A percentile compares a stretch with the other conserved stretches of the same genome.
Evolutionary conservation across 2,888 invertebrate genomes (phyloP).

Genomic region (Rotaria socialis): DNA sequence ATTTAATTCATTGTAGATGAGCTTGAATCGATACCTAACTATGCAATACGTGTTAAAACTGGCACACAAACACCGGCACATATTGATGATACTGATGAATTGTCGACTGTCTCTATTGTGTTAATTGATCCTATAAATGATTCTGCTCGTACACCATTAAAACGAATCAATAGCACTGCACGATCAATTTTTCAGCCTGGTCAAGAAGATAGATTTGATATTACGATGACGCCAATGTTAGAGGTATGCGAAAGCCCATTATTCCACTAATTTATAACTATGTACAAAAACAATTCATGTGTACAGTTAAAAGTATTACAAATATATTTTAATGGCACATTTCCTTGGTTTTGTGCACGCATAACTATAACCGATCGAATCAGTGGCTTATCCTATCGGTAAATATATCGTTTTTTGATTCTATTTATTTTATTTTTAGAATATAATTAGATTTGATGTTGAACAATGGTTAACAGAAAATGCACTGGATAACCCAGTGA

Average conservation of each 20-base stretch:
- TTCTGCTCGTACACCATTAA: background rate
- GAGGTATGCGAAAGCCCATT: background rate
- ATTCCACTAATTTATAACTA: no score
- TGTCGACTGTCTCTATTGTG: background rate
- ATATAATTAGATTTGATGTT: conserved; percentile 10
- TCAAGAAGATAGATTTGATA: conserved; percentile 11
- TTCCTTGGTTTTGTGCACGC: conserved; percentile 19
- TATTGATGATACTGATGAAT: background rate
- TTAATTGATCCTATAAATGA: conserved; percentile 9
- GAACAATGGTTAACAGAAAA: conserved; percentile 27
- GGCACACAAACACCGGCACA: background rate
- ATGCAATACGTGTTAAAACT: background rate
- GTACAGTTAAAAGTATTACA: conserved; percentile 10
- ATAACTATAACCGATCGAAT: background rate
- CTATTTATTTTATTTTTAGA: background rate
- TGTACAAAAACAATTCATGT: no score
- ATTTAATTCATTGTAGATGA: background rate
- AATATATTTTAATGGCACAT: conserved; percentile 6
- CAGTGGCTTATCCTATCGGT: background rate
- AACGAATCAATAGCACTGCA: background rate
- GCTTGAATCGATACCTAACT: background rate
- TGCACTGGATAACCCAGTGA: background rate
- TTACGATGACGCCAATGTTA: background rate
- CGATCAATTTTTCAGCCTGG: background rate
- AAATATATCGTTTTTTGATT: background rate